These are phyloP conservation scores for Arenaria interpres DNA, from an alignment of 2,113 vertebrate genomes.

Conservation along the genomic window DNA sequence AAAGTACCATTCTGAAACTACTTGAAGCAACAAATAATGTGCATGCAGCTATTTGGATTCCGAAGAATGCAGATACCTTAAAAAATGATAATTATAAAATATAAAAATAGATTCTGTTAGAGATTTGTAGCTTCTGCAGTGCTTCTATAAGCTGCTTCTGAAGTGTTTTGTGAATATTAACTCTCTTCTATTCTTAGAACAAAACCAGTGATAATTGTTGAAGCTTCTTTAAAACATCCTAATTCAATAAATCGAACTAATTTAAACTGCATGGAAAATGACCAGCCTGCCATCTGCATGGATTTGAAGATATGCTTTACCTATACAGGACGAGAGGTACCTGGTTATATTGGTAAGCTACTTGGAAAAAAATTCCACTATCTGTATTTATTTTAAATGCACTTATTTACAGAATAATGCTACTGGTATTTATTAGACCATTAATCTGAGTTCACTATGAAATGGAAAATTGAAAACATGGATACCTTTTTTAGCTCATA, in stretches of 20 bases:
- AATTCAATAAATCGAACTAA: constrained; percentile 81
- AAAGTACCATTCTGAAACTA: not conserved
- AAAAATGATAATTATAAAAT: not conserved
- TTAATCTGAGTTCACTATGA: not conserved
- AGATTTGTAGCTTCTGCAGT: not conserved
- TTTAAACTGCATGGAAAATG: constrained; percentile 79
- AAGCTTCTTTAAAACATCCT: constrained; percentile 82
- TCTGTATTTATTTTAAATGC: not conserved
- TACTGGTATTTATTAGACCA: not conserved
- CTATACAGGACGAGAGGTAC: constrained; percentile 82
- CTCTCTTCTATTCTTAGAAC: constrained; percentile 78
- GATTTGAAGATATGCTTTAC: constrained; percentile 87
- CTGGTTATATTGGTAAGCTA: constrained; percentile 83
- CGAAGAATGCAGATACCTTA: not conserved
- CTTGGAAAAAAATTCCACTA: not conserved
- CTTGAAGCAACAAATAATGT: not conserved
- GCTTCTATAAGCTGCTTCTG: not conserved
- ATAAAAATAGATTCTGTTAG: not conserved
- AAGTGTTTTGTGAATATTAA: not conserved
- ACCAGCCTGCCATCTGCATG: constrained; percentile 81
- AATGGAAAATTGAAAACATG: not conserved
- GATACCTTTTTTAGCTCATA: not conserved
- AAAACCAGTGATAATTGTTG: constrained; percentile 88
- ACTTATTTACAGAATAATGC: not conserved
- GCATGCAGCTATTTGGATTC: not conserved